Base-by-base conservation (phyloP, 2,797 vertebrate genomes). In the Cynopterus sphinx region DNA sequence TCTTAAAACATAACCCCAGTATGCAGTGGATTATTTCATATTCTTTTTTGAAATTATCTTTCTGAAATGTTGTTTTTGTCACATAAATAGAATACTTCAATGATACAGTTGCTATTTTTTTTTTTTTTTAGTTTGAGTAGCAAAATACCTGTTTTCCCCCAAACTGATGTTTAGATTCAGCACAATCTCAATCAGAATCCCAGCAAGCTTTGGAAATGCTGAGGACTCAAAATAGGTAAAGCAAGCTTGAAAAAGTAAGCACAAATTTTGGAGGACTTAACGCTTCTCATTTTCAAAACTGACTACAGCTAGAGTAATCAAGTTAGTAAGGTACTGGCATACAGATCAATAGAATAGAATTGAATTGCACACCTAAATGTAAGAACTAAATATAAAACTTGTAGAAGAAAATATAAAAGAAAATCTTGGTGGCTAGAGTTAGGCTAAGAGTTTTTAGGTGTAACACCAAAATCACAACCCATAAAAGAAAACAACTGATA, bases 321-420 rank as follows among this genome's bases (percentile, higher is more conserved):
- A 90, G 49, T 75, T 21, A 61, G 7, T 70, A 5, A 77, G 36
- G 49, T 59, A 11, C 41, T 61, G 59, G 43, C 24, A 59, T 57
- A n/a, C 55, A 82, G 51, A 86, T 61, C 59, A 75, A 1, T 55
- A 36, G 26, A 36, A 46, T n/a, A 21, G 28, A 83, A 78, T 11
- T 31, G n/a, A 65, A 61, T 70, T 61, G 7, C 41, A 70, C 24
- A 59, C n/a, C 8, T 21, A 83, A 61, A 28, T 87, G n/a, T n/a
- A 73, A 86, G 36, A 91, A 19, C 51, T 68, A 63, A 67, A 63
- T 88, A 61, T 78, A 61, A 93, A 73, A 57, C 55, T 92, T 88
- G 49, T 26, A 78, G 31, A 57, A 77, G 63, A 70, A 95, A 61
- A 43, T 16, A 22, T 46, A 73, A 39, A 17, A 53, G 85, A 39